A percentile compares a stretch with the other conserved stretches of the same genome.
Evolutionary conservation across 2,888 invertebrate genomes (phyloP).

Genomic region (Cenopis cana): DNA sequence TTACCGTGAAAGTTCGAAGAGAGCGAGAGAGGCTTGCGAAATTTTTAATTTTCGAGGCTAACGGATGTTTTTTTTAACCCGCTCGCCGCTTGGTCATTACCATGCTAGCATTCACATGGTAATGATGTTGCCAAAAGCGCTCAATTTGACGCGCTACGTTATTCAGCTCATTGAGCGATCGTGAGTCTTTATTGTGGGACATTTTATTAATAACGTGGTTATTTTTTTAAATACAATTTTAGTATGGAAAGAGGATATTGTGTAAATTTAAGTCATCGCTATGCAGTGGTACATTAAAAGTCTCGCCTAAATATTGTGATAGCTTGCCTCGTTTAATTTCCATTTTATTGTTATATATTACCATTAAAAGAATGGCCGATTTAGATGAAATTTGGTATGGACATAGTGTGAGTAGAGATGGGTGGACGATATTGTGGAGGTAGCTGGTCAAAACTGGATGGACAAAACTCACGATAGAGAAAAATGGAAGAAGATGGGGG

Average conservation of each 20-base stretch:
- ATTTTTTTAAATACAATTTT: slow-evolving; percentile 15
- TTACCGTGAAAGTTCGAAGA: background rate
- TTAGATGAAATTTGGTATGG: too few relatives aligned
- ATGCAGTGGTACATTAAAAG: background rate
- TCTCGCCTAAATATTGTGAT: too few relatives aligned
- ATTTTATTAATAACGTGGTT: slow-evolving; percentile 21
- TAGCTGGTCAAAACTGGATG: too few relatives aligned
- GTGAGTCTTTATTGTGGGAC: slow-evolving; percentile 3
- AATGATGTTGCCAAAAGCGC: slow-evolving; percentile 17
- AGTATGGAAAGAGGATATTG: background rate
- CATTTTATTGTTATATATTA: too few relatives aligned
- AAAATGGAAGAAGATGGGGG: too few relatives aligned
- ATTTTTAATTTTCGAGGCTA: background rate
- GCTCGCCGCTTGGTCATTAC: slow-evolving; percentile 19
- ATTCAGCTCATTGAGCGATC: slow-evolving; percentile 13
- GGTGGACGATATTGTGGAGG: too few relatives aligned
- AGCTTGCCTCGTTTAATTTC: too few relatives aligned
- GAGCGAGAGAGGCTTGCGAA: slow-evolving; percentile 4
- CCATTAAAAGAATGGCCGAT: too few relatives aligned
- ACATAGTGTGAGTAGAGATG: too few relatives aligned
- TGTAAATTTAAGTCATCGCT: background rate
- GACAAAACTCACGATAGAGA: too few relatives aligned
- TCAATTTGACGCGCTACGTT: slow-evolving; percentile 29
- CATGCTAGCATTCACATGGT: slow-evolving; percentile 24
- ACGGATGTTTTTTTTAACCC: slow-evolving; percentile 17